Base-by-base conservation (phyloP, 2,888 invertebrate genomes). In the Clanis bilineata region DNA sequence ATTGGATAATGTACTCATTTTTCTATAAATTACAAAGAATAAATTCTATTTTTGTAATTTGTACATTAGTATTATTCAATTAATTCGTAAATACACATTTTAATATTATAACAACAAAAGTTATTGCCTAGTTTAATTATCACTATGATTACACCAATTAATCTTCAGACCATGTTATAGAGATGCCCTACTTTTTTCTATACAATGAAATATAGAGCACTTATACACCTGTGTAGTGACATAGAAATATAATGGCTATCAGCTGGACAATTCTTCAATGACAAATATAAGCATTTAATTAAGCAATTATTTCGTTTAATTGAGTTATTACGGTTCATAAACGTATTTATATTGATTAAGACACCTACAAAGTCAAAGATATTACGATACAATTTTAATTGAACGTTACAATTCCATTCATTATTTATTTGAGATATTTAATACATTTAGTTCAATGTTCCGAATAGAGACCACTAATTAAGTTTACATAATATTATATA, bases 341-440 rank as follows among this genome's bases (percentile, higher is more conserved):
- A 51, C 10, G 51, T 32, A 51, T 32, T 51, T 28, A 51, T 51
- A 28, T 51, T 51, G 32, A 51, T 51, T 51, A 51, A 51, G 10
- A 18, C 32, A 51, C 47, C 28, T 51, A 32, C 28, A 9, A 7
- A 9, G 51, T 51, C 28, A 51, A 51, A 28, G 7, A 32, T 51
- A 18, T 32, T 51, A 4, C 15, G 28, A 3, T 10, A 51, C 28
- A 32, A 18, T 32, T 51, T 32, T 51, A 51, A 51, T 51, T 51
- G 32, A 32, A 10, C 21, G 21, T 1, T 12, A 51, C 32, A 51
- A 18, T 51, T 51, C n/a, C 10, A 32, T 51, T 51, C 28, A 51
- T 18, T 15, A 47, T 51, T 51, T 51, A 51, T 51, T 4, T 10
- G 9, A 7, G 3, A 28, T 32, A 51, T 32, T 32, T 51, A 15